These are phyloP conservation scores for Fistularia tabacaria DNA, from an alignment of 2,797 vertebrate genomes.

Conservation along the genomic window DNA sequence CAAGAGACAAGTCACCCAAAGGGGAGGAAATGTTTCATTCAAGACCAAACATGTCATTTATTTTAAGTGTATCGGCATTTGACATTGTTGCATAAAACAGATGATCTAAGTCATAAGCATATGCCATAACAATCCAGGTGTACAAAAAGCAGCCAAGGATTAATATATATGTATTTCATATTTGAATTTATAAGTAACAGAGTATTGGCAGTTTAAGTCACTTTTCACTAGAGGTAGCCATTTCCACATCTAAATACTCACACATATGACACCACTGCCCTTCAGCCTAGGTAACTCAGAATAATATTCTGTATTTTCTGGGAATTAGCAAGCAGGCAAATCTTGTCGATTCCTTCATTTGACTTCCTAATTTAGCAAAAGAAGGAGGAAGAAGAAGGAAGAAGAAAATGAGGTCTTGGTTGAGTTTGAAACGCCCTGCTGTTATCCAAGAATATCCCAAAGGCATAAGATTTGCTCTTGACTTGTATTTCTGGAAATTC, in stretches of 20 bases:
- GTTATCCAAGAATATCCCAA: conserved; percentile 28
- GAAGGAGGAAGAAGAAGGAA: conserved; percentile 6
- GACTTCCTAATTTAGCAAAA: too few relatives aligned
- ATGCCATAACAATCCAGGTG: too few relatives aligned
- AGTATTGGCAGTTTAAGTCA: background rate
- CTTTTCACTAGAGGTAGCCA: conserved; percentile 43
- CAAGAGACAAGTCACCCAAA: too few relatives aligned
- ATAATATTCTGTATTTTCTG: background rate
- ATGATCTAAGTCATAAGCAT: too few relatives aligned
- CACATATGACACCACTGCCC: too few relatives aligned
- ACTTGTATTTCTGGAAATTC: conserved; percentile 38
- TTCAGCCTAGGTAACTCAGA: background rate
- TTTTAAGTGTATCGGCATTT: too few relatives aligned
- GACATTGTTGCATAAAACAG: too few relatives aligned
- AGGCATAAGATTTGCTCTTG: conserved; percentile 64
- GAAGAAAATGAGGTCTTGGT: conserved; percentile 14
- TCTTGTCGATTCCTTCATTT: background rate
- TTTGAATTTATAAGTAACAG: too few relatives aligned
- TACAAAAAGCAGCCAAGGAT: background rate
- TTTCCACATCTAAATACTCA: conserved; percentile 7
- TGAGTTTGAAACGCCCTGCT: conserved; percentile 19
- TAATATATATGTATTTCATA: too few relatives aligned
- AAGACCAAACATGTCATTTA: too few relatives aligned
- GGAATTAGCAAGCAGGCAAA: background rate
- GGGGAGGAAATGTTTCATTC: too few relatives aligned